These are phyloP conservation scores for Cynodonichthys magdalenae DNA, from an alignment of 2,797 vertebrate genomes.

Conservation along the genomic window DNA sequence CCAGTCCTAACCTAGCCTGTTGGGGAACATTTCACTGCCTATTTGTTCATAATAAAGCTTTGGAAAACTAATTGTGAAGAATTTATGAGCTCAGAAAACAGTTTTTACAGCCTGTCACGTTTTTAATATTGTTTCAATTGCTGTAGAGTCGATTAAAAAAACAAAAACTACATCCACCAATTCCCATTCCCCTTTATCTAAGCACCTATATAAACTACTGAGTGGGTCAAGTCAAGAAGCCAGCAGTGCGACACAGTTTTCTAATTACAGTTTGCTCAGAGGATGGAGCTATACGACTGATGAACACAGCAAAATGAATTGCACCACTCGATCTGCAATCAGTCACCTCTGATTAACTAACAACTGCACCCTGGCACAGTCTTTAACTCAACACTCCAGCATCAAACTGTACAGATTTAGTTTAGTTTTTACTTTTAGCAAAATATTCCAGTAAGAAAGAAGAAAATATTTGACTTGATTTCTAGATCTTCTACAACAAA, in stretches of 20 bases:
- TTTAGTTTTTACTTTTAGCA: background rate
- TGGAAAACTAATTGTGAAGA: background rate
- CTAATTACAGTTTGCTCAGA: no score
- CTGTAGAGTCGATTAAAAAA: no score
- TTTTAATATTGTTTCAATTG: background rate
- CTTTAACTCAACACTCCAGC: slow-evolving; percentile 19
- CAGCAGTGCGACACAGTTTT: no score
- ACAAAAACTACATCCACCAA: background rate
- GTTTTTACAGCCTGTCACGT: background rate
- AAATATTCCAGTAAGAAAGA: no score
- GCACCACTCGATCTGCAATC: slow-evolving; percentile 12
- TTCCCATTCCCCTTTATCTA: no score
- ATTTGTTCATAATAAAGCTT: slow-evolving; percentile 2
- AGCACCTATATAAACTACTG: no score
- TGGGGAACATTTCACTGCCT: slow-evolving; percentile 21
- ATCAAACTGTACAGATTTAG: background rate
- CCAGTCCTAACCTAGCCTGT: slow-evolving; percentile 22
- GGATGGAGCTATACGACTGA: background rate
- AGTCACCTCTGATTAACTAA: slow-evolving; percentile 28
- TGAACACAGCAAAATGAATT: background rate
- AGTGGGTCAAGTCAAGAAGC: no score
- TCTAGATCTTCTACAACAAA: background rate
- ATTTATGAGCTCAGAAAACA: background rate
- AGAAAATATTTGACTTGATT: no score
- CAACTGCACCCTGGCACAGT: slow-evolving; percentile 3